Conservation (phyloP, 2,797 vertebrate species). For the Pseudochromis fuscus region DNA sequence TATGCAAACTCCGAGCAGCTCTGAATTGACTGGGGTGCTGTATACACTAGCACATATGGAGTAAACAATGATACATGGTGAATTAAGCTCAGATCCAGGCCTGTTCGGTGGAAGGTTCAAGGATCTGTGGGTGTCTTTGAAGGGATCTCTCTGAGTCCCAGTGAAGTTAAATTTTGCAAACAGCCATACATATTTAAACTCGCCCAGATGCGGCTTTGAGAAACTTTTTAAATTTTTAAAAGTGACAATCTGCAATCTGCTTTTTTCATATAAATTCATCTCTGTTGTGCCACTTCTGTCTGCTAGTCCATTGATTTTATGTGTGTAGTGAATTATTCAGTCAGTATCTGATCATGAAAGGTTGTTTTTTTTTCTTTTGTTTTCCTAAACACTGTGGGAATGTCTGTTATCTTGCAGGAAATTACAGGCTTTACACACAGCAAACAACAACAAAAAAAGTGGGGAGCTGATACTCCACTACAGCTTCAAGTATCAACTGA, state of each 20-base stretch:
- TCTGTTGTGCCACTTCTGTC: constrained; percentile 9
- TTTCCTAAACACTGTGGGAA: constrained; percentile 4
- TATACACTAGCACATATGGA: constrained; percentile 30
- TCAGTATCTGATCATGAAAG: constrained; percentile 24
- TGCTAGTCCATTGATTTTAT: constrained; percentile 33
- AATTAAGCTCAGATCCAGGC: constrained; percentile 26
- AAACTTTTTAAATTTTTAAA: constrained; percentile 47
- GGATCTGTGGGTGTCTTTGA: constrained; percentile 26
- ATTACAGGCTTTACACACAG: constrained; percentile 12
- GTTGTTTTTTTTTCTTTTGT: constrained; percentile 33
- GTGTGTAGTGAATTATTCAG: constrained; percentile 46
- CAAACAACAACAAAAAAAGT: neutral
- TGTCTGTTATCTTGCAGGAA: constrained; percentile 18
- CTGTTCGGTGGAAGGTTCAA: constrained; percentile 1
- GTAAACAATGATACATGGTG: constrained; percentile 37
- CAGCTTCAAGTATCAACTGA: no score
- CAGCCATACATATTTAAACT: constrained; percentile 59
- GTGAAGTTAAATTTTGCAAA: constrained; percentile 50
- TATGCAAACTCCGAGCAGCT: constrained; percentile 31
- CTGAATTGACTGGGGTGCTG: constrained; percentile 12
- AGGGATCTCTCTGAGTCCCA: constrained; percentile 17
- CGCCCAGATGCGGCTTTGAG: constrained; percentile 38
- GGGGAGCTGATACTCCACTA: neutral
- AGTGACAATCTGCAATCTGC: constrained; percentile 40
- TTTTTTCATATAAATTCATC: constrained; percentile 40